A percentile compares a stretch with the other conserved stretches of the same genome.
phyloP scores from a whole-genome alignment of 2,888 invertebrate species.

The Lasius fuliginosus region DNA sequence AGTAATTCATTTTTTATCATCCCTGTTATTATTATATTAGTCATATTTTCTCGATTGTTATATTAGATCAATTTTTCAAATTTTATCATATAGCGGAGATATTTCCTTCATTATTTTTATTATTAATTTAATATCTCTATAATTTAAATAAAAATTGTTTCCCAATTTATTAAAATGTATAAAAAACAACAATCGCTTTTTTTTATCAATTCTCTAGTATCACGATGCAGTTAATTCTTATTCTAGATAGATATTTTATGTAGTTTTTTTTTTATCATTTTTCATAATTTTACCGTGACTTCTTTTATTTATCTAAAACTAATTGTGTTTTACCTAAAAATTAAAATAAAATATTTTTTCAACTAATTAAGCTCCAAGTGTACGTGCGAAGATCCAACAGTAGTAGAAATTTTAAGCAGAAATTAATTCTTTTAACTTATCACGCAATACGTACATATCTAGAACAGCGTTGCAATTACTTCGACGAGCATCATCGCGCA shows the following conservation, averaged over 20 bases:
- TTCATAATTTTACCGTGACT: not conserved
- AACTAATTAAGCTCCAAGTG: not conserved
- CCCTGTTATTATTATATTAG: not conserved
- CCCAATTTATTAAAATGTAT: constrained; percentile 8
- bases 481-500: not conserved
- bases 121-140: not conserved
- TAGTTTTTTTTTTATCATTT: not conserved
- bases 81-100: not conserved
- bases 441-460: not conserved
- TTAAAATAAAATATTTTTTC: not conserved
- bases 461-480: constrained; percentile 12
- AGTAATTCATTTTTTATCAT: not conserved
- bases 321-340: not conserved
- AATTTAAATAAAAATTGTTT: not conserved
- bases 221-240: not conserved
- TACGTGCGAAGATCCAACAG: not conserved
- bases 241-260: not conserved
- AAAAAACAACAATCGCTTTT: not conserved
- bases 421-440: constrained; percentile 27
- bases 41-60: not conserved
- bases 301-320: not conserved
- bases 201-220: not conserved
- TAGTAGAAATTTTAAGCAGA: constrained; percentile 12
- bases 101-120: not conserved
- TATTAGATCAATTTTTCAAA: not conserved